phyloP scores from a whole-genome alignment of 2,888 invertebrate species.

The Cephus runcator region DNA sequence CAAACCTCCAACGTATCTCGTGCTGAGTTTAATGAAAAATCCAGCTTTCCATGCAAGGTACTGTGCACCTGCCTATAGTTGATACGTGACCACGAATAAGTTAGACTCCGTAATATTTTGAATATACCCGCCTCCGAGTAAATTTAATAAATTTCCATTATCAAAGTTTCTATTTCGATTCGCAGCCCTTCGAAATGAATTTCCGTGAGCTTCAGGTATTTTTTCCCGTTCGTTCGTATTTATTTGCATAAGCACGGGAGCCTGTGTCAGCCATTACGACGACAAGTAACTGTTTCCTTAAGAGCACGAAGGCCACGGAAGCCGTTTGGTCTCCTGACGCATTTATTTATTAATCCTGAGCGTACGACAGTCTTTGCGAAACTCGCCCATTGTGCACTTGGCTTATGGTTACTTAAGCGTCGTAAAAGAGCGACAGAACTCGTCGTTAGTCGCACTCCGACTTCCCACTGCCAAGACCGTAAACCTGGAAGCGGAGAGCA shows the following conservation, averaged over 20 bases:
- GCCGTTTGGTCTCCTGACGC: neutral
- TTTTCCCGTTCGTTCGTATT: neutral
- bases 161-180: neutral
- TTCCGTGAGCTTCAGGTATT: neutral
- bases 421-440: neutral
- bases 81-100: neutral
- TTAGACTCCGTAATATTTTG: neutral
- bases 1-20: conserved; percentile 15
- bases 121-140: neutral
- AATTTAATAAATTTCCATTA: neutral
- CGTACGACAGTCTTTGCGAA: neutral
- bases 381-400: neutral
- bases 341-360: neutral
- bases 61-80: neutral
- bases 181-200: neutral
- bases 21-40: neutral
- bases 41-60: neutral
- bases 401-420: neutral
- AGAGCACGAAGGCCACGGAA: neutral
- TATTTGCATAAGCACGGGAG: neutral
- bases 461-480: neutral
- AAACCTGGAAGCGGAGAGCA: neutral
- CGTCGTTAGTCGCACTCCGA: neutral
- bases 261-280: neutral
- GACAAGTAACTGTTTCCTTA: neutral